Evolutionary conservation across 2,797 vertebrate species (phyloP).

Genomic region (Euphonia xanthogaster): DNA sequence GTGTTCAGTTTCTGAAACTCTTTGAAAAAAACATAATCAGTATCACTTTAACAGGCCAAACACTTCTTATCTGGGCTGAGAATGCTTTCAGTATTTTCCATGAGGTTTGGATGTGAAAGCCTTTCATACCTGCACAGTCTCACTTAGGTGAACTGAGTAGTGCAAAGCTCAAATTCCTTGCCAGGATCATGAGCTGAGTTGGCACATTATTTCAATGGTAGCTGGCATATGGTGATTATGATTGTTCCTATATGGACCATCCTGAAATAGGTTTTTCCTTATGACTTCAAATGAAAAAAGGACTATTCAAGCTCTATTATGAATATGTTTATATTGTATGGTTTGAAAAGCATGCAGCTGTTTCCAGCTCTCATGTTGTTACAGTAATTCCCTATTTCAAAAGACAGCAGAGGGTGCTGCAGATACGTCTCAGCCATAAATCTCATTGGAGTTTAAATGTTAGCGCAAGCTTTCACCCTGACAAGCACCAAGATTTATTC

Average conservation of each 20-base stretch:
- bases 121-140: neutral
- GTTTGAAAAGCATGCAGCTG: neutral
- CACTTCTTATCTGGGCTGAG: neutral
- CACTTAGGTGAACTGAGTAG: neutral
- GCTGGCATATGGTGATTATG: neutral
- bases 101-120: neutral
- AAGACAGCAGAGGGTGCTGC: constrained; percentile 61
- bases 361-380: neutral
- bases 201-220: neutral
- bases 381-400: neutral
- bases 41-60: neutral
- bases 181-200: neutral
- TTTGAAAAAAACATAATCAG: neutral
- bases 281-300: neutral
- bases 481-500: neutral
- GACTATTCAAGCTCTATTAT: neutral
- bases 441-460: neutral
- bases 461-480: neutral
- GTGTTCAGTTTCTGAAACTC: neutral
- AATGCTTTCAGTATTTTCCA: neutral
- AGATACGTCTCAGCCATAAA: constrained; percentile 36
- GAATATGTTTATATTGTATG: neutral
- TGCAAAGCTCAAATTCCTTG: neutral
- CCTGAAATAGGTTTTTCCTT: neutral
- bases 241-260: neutral